A percentile compares a stretch with the other conserved stretches of the same genome.
Conservation (phyloP, 2,113 vertebrate species). For the Grammomys dolichurus region DNA sequence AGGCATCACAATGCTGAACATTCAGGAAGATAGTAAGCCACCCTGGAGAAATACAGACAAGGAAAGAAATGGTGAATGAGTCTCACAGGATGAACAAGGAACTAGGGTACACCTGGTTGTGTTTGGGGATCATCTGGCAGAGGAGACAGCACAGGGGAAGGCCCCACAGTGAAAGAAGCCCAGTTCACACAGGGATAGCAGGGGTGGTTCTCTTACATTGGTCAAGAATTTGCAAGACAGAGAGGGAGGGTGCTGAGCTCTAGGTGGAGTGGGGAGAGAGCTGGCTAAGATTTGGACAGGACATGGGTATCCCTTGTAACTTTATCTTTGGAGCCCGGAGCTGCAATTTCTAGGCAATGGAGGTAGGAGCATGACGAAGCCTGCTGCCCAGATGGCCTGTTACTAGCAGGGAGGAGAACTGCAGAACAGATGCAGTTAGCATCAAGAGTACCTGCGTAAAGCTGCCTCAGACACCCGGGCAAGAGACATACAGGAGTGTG, state of each 20-base stretch:
- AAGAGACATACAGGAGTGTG: not conserved
- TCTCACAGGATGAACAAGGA: not conserved
- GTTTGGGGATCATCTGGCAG: not conserved
- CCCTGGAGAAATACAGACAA: not conserved
- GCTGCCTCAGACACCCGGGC: not conserved
- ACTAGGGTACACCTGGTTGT: not conserved
- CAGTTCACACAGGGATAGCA: not conserved
- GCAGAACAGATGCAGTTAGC: not conserved
- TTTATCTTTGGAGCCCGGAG: not conserved
- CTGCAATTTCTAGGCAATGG: not conserved
- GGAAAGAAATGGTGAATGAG: no score
- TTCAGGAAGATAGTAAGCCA: not conserved
- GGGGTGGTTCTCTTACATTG: not conserved
- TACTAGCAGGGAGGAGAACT: not conserved
- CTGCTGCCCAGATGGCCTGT: not conserved
- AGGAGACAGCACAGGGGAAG: not conserved
- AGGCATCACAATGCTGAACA: no score
- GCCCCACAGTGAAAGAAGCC: not conserved
- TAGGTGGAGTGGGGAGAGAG: no score
- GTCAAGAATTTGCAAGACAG: not conserved
- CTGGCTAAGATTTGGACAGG: not conserved
- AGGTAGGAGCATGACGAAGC: not conserved
- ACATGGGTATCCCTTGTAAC: not conserved
- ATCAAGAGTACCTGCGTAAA: not conserved
- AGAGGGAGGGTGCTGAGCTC: not conserved